Evolutionary conservation across 2,113 vertebrate species (phyloP), one percentile per base, ranked within the genome.

Genomic region (Bubalus kerabau): DNA sequence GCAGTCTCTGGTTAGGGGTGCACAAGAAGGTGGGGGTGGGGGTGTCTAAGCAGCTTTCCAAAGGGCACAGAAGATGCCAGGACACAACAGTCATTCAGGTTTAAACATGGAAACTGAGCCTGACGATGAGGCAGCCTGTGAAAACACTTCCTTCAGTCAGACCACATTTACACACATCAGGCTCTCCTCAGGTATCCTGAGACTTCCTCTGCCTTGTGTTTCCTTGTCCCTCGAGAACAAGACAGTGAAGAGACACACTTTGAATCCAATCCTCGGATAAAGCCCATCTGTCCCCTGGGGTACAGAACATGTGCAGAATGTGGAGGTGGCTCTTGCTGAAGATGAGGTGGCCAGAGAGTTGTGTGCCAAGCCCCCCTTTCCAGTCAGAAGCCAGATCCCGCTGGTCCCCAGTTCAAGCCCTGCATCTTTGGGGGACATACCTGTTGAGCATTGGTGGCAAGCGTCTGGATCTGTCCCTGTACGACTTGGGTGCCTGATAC

Each of bases 381-480:
- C 40, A 67, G 67, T 8, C 50, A 85, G 67, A 76, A 59, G 81
- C 19, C 80, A 92, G 54, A 7, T 81, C 26, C 81, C 46, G 64
- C 23, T 50, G 16, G 86, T 60, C 59, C 78, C 74, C 52, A 87
- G 14, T 43, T 86, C 59, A 81, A 88, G 54, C 36, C 52, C 52
- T 26, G 12, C 16, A 28, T 95, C 57, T 87, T 10, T 62, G 0
- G 4, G 52, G 89, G 90, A 98, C 98, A 0, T 99, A 99, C 99
- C 99, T 99, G 99, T 98, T 99, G 99, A 23, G 99, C 98, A 97
- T 99, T 99, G 98, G 99, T 98, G 94, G 99, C 98, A 62, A 99
- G 99, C 16, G 99, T 99, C 99, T 99, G 99, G 98, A 99, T 99
- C 98, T 99, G 99, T 98, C 99, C 99, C 98, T 99, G 99, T 93